Percentiles rank a stretch among this genome's conserved stretches.
Conservation (phyloP, 2,113 vertebrate species). For the sheep (Ovis aries) region ARS-UI_Ramb_v3.0 NC_056056.1:203417501-203418000, state of each 20-base stretch:
- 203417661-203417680: not conserved
- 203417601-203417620: not conserved
- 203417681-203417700: not conserved
- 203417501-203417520: not conserved
- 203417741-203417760: not conserved
- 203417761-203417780: not conserved
- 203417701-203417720: not conserved
- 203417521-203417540: not conserved
- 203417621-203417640: not conserved
- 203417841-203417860: not conserved
- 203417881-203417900: not conserved
- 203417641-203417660: not conserved
- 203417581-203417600: not conserved
- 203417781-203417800: not conserved
- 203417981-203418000: not conserved
- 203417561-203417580: not conserved
- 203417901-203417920: not conserved
- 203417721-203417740: not conserved
- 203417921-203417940: not conserved
- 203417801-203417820: not conserved
- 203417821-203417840: not conserved
- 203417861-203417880: not conserved
- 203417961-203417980: not conserved
- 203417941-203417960: not conserved
- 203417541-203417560: not conserved